Base-by-base conservation (phyloP, 2,797 vertebrate species). In the Etheostoma nigrum region DNA sequence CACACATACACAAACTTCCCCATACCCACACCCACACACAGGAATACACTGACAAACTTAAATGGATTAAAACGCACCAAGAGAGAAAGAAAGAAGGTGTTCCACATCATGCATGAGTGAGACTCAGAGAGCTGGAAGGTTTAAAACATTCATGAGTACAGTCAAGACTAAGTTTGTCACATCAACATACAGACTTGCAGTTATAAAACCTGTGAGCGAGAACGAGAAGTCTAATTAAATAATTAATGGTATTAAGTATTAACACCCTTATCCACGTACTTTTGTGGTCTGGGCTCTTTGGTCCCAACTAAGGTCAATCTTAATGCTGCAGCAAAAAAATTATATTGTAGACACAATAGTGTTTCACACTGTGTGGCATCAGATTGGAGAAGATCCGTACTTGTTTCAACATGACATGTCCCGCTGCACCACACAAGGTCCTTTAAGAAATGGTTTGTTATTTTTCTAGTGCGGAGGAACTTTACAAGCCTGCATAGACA, bases 131-230 rank as follows among this genome's bases (percentile, higher is more conserved):
- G 52, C 11, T 64, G 53, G 14, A 68, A 67, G 65, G 40, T 66
- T 74, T 86, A 33, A 86, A 79, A 79, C 67, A 77, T 74, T 69
- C 61, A 79, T 48, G 62, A 76, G 65, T 53, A 57, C 40, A 45
- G 49, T 21, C 47, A 19, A 68, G 59, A 63, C 53, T 2, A 61
- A 79, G 66, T 75, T 81, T 62, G 60, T 62, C 58, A 67, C 68
- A 72, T 64, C 47, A 59, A 55, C 64, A 76, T 21, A 18, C 48
- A 69, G 48, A 42, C 45, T 36, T 12, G 4, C 40, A 54, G 25
- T 55, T 67, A 16, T 21, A 70, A 76, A 40, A 78, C 68, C 52
- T 67, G 21, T 4, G 62, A 54, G 51, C 47, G 53, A 9, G 6
- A 33, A 71, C 42, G 33, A 33, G 33, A 60, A 9, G 65, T 55